Evolutionary conservation across 2,113 vertebrate genomes (phyloP), one percentile per base, ranked within the genome.

Genomic region (Catharus minimus): DNA sequence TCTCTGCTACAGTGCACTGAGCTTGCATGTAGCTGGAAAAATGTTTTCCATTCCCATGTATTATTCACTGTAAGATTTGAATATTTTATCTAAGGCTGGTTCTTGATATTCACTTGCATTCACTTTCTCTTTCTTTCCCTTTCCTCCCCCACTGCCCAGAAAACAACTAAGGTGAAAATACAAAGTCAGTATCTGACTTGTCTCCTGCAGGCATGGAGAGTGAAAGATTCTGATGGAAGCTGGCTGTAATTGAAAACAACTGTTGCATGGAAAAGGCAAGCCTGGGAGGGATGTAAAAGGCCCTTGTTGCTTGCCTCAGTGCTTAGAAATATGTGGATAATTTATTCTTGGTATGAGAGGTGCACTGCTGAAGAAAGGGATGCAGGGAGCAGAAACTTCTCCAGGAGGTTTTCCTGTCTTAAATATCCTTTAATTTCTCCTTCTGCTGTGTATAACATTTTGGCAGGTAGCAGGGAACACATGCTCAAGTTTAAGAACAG

Each of bases 11-110:
- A 52, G 55, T 28, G 58, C 15, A 4, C 13, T 33, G 27, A 50
- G 18, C 24, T 92, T 66, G 32, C 41, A 58, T 1, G 2, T 22
- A 76, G 50, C 55, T 79, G 8, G 43, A 39, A 82, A 82, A 91
- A 64, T 0, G 0, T 74, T 92, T 95, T 81, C 23, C 15, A 21
- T 82, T 64, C n/a, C 79, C 17, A 32, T 80, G 43, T 46, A 87
- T 92, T 91, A 84, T 67, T 79, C 82, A 74, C n/a, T 52, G 15
- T n/a, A 66, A 77, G n/a, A 58, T 86, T 3, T 89, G 69, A 92
- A 79, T 95, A 75, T 79, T 93, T 81, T 53, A 90, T 86, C 58
- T 39, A 50, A 83, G 53, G 33, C 36, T 67, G 23, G 26, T 93
- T 88, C 76, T 67, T 90, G 88, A 68, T 68, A 81, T 44, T 87